A percentile compares a stretch with the other conserved stretches of the same genome.
phyloP scores from a whole-genome alignment of 2,888 invertebrate species.

The Heterodera filipjevi region DNA sequence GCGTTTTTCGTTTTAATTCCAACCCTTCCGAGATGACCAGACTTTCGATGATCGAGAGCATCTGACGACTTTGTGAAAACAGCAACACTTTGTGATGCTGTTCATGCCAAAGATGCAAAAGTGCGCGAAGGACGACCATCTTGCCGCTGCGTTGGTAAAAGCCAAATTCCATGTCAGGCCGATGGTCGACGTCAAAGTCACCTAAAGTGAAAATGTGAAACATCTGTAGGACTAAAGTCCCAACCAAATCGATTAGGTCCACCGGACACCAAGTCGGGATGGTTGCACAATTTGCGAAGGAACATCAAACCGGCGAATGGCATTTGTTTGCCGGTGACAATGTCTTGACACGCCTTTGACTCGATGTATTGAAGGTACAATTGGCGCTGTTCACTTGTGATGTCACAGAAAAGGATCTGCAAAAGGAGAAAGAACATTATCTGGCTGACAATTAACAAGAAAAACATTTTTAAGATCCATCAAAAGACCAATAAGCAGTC shows the following conservation, averaged over 20 bases:
- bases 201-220: slow-evolving; percentile 31
- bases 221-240: too few species aligned
- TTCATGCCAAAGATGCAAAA: slow-evolving; percentile 85
- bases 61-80: slow-evolving; percentile 84
- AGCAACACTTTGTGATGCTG: slow-evolving; percentile 83
- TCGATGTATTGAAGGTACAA: slow-evolving; percentile 76
- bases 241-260: slow-evolving; percentile 69
- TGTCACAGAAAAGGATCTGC: slow-evolving; percentile 79
- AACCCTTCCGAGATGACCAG: slow-evolving; percentile 72
- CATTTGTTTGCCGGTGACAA: slow-evolving; percentile 70
- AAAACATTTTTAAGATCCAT: too few species aligned
- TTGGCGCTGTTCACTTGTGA: slow-evolving; percentile 81
- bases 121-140: slow-evolving; percentile 84
- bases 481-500: neutral
- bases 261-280: slow-evolving; percentile 81
- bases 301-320: slow-evolving; percentile 80
- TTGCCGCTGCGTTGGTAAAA: slow-evolving; percentile 84
- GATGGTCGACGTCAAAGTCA: slow-evolving; percentile 40
- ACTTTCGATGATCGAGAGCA: slow-evolving; percentile 81
- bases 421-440: neutral
- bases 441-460: too few species aligned
- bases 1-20: neutral
- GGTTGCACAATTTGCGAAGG: slow-evolving; percentile 85
- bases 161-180: slow-evolving; percentile 74
- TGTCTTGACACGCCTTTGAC: slow-evolving; percentile 70